Percentiles rank a stretch among this genome's conserved stretches.
phyloP scores from a whole-genome alignment of 2,888 invertebrate genomes.

The Ophion slaviceki region DNA sequence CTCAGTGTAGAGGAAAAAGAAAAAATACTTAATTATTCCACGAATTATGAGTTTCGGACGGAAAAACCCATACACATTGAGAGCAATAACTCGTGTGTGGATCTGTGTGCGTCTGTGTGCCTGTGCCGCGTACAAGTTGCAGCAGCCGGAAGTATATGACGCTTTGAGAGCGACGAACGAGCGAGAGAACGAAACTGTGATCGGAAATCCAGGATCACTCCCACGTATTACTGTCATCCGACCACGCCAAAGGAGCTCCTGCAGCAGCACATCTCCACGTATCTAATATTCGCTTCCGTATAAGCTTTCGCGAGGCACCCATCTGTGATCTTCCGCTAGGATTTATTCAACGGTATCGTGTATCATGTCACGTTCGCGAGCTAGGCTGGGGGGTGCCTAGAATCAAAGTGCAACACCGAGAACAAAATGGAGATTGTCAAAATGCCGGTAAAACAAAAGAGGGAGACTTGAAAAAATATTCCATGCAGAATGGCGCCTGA shows the following conservation, averaged over 20 bases:
- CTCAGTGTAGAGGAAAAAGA: too few relatives aligned
- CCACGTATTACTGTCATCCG: conserved; percentile 5
- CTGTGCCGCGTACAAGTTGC: neutral
- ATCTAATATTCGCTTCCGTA: conserved; percentile 15
- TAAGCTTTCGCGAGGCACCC: conserved; percentile 1
- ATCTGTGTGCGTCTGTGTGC: neutral
- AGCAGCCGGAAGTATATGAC: neutral
- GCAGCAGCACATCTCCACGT: conserved; percentile 2
- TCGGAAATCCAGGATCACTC: conserved; percentile 34
- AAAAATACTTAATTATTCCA: neutral
- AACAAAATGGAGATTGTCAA: neutral
- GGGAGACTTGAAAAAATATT: neutral
- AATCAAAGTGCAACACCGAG: neutral
- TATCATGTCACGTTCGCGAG: conserved; percentile 13
- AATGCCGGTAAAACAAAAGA: neutral
- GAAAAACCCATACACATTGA: neutral
- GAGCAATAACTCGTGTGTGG: neutral
- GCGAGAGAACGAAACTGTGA: conserved; percentile 20
- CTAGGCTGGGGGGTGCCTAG: neutral
- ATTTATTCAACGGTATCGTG: conserved; percentile 13
- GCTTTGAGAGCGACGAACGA: conserved; percentile 40
- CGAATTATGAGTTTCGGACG: neutral
- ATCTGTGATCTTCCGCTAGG: conserved; percentile 2
- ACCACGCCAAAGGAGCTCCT: conserved; percentile 17
- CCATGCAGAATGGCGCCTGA: neutral